Conservation (phyloP, 64 coral and sea anemone species). For the Montipora capricornis region DNA sequence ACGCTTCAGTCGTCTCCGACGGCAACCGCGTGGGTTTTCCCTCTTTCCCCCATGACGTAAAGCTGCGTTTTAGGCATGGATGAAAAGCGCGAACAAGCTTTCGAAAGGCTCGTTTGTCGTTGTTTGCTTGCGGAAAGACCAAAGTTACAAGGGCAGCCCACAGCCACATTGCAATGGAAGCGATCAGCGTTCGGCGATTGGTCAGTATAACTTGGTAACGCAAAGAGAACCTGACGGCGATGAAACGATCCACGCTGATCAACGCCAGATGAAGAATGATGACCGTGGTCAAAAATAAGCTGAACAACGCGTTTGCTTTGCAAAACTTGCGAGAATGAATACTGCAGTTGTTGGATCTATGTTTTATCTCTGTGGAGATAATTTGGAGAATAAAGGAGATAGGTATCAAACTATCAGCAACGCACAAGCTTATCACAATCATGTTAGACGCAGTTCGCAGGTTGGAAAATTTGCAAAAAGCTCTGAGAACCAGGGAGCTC, state of each 20-base stretch:
- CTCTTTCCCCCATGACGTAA: not conserved
- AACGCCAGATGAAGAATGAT: conserved; percentile 22
- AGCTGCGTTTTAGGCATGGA: not conserved
- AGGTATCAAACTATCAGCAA: conserved; percentile 10
- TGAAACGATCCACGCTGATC: conserved; percentile 21
- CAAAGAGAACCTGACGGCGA: not conserved
- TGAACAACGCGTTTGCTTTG: not conserved
- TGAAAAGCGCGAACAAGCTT: not conserved
- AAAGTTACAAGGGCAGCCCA: not conserved
- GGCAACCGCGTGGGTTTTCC: no score
- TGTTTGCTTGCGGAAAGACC: not conserved
- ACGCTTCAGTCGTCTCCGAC: no score
- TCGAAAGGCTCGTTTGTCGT: no score
- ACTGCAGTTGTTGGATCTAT: not conserved
- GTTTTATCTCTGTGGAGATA: no score
- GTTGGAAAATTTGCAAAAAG: conserved; percentile 1
- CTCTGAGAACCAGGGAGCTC: not conserved
- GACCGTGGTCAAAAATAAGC: not conserved
- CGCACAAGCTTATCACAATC: conserved; percentile 19
- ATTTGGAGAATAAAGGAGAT: not conserved
- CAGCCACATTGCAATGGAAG: not conserved
- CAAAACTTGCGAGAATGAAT: not conserved
- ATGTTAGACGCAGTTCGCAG: conserved; percentile 35
- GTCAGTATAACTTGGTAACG: not conserved
- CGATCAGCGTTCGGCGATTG: conserved; percentile 1